Percentiles rank a stretch among this genome's conserved stretches.
phyloP scores from a whole-genome alignment of 2,888 invertebrate genomes.

The Hoplodrina blanda region DNA sequence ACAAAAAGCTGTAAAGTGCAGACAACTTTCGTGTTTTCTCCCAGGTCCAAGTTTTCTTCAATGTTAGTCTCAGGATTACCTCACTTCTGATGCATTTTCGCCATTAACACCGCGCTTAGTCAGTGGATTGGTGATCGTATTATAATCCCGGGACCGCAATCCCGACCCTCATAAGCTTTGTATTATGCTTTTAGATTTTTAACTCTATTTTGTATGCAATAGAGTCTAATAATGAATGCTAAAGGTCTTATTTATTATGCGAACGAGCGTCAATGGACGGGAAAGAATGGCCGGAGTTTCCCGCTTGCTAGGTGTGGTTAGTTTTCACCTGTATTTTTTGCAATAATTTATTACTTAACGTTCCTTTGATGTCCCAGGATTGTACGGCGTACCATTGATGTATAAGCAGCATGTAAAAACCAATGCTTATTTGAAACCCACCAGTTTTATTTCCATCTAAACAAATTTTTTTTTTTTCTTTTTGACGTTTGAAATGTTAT shows the following conservation, averaged over 20 bases:
- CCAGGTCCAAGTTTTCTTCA: constrained; percentile 21
- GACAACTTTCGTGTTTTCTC: constrained; percentile 13
- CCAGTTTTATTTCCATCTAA: too few species aligned
- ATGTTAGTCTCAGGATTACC: constrained; percentile 20
- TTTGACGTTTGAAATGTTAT: too few species aligned
- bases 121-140: constrained; percentile 35
- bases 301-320: constrained; percentile 12
- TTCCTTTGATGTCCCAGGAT: too few species aligned
- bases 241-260: constrained; percentile 18
- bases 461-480: too few species aligned
- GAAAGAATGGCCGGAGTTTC: constrained; percentile 28
- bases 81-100: constrained; percentile 44
- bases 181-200: constrained; percentile 21
- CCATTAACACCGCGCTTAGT: constrained; percentile 40
- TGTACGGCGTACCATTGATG: too few species aligned
- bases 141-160: constrained; percentile 37
- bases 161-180: constrained; percentile 22
- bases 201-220: constrained; percentile 4
- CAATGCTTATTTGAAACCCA: too few species aligned
- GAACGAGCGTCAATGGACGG: constrained; percentile 31
- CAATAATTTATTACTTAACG: not conserved
- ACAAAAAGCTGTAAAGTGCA: not conserved
- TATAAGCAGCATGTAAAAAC: too few species aligned
- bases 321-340: constrained; percentile 18
- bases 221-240: constrained; percentile 19